Evolutionary conservation across 2,797 vertebrate species (phyloP).

Genomic region (Rhinatrema bivittatum): DNA sequence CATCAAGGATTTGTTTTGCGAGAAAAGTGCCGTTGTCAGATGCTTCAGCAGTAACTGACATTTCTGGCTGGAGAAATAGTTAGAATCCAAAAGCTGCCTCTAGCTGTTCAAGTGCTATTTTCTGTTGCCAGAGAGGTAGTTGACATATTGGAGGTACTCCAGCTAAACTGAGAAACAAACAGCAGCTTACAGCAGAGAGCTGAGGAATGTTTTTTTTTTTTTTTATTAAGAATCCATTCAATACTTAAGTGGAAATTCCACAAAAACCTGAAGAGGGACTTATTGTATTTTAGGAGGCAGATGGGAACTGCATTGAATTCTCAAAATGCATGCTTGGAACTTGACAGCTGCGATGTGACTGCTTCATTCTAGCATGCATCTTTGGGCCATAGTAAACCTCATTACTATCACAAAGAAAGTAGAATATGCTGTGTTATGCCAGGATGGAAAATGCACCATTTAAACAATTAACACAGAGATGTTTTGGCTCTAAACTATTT

Average conservation of each 20-base stretch:
- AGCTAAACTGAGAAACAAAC: conserved; percentile 18
- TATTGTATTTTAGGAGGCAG: conserved; percentile 13
- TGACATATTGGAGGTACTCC: conserved; percentile 21
- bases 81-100: conserved; percentile 23
- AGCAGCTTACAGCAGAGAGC: conserved; percentile 2
- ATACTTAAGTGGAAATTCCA: conserved; percentile 4
- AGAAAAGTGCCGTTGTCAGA: conserved; percentile 34
- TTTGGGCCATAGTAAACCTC: no score
- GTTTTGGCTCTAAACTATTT: no score
- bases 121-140: conserved; percentile 20
- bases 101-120: conserved; percentile 32
- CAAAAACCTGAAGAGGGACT: conserved; percentile 11
- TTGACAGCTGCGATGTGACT: background rate
- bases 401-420: no score
- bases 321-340: background rate
- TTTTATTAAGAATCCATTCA: conserved; percentile 19
- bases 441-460: no score
- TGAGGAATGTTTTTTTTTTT: no score
- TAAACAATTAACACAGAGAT: no score
- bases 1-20: conserved; percentile 20
- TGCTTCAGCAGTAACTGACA: conserved; percentile 21
- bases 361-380: no score
- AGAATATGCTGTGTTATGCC: no score
- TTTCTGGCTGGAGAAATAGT: conserved; percentile 32
- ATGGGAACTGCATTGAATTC: conserved; percentile 11